Evolutionary conservation across 2,888 invertebrate genomes (phyloP).

Genomic region (Diarsia mendica): DNA sequence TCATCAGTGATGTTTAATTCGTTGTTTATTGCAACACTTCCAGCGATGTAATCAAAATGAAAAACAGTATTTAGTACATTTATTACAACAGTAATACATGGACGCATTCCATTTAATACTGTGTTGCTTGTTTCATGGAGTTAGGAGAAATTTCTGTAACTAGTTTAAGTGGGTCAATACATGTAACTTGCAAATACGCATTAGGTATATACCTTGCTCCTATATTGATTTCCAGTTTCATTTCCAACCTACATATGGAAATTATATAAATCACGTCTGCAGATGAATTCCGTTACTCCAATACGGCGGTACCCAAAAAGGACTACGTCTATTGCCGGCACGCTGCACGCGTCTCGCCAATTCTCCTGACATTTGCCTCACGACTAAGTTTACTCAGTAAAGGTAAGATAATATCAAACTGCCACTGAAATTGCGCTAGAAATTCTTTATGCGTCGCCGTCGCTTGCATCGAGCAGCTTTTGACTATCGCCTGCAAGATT

Average conservation of each 20-base stretch:
- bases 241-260: conserved; percentile 24
- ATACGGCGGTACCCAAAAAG: conserved; percentile 62
- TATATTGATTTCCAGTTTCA: conserved; percentile 29
- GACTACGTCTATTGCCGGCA: conserved; percentile 67
- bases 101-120: no score
- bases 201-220: conserved; percentile 1
- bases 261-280: conserved; percentile 32
- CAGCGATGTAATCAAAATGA: conserved; percentile 33
- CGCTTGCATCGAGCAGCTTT: not conserved
- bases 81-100: conserved; percentile 32
- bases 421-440: conserved; percentile 32
- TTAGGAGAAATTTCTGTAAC: conserved; percentile 33
- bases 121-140: conserved; percentile 22
- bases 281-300: conserved; percentile 21
- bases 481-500: conserved; percentile 15
- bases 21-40: conserved; percentile 52
- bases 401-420: conserved; percentile 48
- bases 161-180: conserved; percentile 12
- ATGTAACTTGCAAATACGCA: conserved; percentile 1
- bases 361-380: conserved; percentile 69
- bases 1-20: conserved; percentile 54
- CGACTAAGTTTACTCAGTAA: conserved; percentile 61
- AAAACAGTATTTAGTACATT: conserved; percentile 37
- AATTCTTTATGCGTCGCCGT: conserved; percentile 22
- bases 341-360: conserved; percentile 68